Evolutionary conservation across 2,797 vertebrate genomes (phyloP).

Genomic region (Pangasius krempfi): DNA sequence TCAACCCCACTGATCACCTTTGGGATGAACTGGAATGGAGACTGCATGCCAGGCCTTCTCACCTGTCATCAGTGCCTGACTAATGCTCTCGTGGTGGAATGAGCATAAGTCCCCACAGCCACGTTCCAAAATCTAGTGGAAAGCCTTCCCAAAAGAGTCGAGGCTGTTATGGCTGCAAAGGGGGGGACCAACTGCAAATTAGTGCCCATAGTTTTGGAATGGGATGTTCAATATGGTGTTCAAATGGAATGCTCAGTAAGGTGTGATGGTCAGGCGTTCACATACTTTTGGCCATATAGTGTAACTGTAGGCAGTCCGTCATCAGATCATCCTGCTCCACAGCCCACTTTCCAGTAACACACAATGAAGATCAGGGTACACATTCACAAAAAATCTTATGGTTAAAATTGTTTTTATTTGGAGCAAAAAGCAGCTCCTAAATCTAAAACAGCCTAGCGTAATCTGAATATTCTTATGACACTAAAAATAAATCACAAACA

Average conservation of each 20-base stretch:
- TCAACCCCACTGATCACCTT: background rate
- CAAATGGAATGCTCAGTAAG: background rate
- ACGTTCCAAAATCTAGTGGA: background rate
- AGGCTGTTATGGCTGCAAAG: background rate
- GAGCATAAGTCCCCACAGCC: background rate
- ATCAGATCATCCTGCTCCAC: background rate
- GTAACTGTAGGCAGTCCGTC: background rate
- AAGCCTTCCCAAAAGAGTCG: background rate
- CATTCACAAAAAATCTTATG: background rate
- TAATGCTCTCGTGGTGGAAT: background rate
- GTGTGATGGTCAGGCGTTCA: background rate
- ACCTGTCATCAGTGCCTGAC: background rate
- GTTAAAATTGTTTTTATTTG: no score
- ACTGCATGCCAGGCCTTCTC: background rate
- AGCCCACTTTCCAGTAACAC: conserved; percentile 7
- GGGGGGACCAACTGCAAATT: background rate
- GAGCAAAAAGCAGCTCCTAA: background rate
- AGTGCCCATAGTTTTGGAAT: background rate
- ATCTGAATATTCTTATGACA: background rate
- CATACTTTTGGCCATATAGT: background rate
- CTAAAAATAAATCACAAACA: conserved; percentile 1
- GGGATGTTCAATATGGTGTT: background rate
- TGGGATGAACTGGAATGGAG: background rate
- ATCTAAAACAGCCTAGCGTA: background rate
- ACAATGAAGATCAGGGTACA: background rate